A percentile compares a stretch with the other conserved stretches of the same genome.
These are phyloP conservation scores for Minunthozetes semirufus DNA, from an alignment of 2,888 invertebrate genomes.

Conservation along the genomic window DNA sequence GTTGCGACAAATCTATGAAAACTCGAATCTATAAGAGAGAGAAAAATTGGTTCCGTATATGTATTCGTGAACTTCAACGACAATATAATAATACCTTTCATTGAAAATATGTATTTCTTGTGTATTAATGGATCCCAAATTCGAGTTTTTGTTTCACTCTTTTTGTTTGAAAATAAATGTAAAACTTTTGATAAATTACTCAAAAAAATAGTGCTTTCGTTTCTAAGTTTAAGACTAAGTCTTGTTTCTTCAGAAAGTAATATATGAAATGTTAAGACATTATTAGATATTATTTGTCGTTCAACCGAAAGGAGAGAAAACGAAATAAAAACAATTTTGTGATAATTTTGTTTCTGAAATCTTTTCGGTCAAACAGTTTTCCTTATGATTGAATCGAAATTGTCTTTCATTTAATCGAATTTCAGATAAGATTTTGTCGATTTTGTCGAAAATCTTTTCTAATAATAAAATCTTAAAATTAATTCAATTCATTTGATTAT, in stretches of 20 bases:
- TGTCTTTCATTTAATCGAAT: too few species aligned
- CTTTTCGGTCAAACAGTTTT: too few species aligned
- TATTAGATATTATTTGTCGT: background rate
- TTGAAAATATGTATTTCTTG: background rate
- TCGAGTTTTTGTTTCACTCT: background rate
- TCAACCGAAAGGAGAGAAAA: background rate
- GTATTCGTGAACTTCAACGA: background rate
- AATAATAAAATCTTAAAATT: too few species aligned
- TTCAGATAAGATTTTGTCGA: too few species aligned
- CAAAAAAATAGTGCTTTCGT: too few species aligned
- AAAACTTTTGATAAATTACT: background rate
- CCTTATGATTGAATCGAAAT: too few species aligned
- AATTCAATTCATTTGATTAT: too few species aligned
- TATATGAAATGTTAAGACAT: background rate
- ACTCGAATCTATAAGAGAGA: background rate
- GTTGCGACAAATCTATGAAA: background rate
- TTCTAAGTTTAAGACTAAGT: background rate
- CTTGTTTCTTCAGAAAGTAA: background rate
- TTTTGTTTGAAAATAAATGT: background rate
- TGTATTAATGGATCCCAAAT: background rate
- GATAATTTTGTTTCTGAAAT: background rate
- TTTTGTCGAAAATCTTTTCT: too few species aligned
- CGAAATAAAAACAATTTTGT: background rate
- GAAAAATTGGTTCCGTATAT: background rate
- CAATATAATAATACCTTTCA: background rate